Percentiles rank a stretch among this genome's conserved stretches.
These are phyloP conservation scores for Phaenicophaeus curvirostris DNA, from an alignment of 2,797 vertebrate species.

Conservation along the genomic window DNA sequence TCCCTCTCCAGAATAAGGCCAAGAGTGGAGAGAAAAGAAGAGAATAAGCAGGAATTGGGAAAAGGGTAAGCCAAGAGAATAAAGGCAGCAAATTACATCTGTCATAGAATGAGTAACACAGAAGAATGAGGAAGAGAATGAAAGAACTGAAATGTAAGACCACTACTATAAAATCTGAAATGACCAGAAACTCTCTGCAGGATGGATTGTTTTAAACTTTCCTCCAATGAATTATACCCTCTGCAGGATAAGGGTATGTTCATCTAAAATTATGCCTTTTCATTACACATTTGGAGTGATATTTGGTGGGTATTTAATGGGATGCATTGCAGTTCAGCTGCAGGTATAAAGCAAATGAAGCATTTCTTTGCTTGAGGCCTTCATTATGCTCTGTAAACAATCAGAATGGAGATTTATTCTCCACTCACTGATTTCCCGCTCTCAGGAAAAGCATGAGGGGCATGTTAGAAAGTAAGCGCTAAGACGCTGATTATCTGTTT, in stretches of 20 bases:
- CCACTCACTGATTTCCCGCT: constrained; percentile 34
- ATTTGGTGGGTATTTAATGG: not conserved
- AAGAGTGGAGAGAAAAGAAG: not conserved
- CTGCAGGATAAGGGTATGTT: not conserved
- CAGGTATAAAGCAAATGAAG: constrained; percentile 38
- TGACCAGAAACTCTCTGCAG: not conserved
- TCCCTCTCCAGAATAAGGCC: not conserved
- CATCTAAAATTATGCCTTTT: not conserved
- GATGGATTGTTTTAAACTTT: not conserved
- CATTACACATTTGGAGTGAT: rapidly evolving
- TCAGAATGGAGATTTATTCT: constrained; percentile 57
- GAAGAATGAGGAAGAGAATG: not conserved
- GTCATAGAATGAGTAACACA: not conserved
- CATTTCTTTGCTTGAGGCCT: constrained; percentile 34
- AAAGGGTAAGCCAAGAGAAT: not conserved
- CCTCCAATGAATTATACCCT: not conserved
- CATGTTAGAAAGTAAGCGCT: not conserved
- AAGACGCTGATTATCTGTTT: constrained; percentile 44
- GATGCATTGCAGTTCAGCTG: not conserved
- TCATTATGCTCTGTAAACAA: constrained; percentile 59
- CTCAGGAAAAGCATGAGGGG: not conserved
- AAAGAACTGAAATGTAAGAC: not conserved
- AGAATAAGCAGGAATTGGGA: not conserved
- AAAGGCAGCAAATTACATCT: not conserved
- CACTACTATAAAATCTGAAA: not conserved